Conservation (phyloP, 1,140 invertebrate species). For the Tetraneura akinire region DNA sequence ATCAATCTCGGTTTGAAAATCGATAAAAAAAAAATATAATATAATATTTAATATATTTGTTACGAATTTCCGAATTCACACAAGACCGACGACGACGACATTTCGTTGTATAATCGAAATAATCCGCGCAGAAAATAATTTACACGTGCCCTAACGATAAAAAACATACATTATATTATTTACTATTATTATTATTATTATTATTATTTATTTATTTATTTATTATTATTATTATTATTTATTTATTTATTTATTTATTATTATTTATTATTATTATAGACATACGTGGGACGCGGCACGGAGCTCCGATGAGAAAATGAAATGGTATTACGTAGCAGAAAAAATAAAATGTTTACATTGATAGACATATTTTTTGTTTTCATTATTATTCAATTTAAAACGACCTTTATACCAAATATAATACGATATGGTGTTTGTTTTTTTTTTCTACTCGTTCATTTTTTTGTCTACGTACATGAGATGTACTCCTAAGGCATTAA, state of each 20-base stretch:
- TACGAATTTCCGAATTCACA: too few relatives aligned
- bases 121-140: not conserved
- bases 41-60: too few relatives aligned
- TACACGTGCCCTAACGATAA: constrained; percentile 4
- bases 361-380: too few relatives aligned
- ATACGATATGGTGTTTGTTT: not conserved
- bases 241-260: too few relatives aligned
- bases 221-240: too few relatives aligned
- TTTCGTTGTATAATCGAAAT: too few relatives aligned
- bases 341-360: not conserved
- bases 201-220: too few relatives aligned
- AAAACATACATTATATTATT: too few relatives aligned
- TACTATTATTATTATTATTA: too few relatives aligned
- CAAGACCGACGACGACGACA: too few relatives aligned
- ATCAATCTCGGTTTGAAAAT: too few relatives aligned
- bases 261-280: not conserved
- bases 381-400: not conserved
- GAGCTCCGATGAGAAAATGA: not conserved
- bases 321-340: not conserved
- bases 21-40: too few relatives aligned
- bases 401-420: not conserved
- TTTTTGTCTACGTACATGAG: not conserved
- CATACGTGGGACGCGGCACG: not conserved
- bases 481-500: not conserved
- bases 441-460: not conserved